Evolutionary conservation across 2,113 vertebrate species (phyloP).

Genomic region (Pelmatolapia mariae): DNA sequence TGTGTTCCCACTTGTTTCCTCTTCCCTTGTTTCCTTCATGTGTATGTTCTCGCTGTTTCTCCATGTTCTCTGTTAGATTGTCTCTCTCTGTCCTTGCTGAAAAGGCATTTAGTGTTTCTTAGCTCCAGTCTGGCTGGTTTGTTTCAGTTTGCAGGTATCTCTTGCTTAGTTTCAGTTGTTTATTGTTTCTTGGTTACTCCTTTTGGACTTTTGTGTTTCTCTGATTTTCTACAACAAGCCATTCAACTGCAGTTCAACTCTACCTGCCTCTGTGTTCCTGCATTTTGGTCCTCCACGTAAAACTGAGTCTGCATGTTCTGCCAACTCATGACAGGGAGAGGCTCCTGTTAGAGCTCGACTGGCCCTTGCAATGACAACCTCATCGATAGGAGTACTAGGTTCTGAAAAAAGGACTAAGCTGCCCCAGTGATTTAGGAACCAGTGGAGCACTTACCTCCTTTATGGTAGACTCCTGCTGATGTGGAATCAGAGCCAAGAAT

Average conservation of each 20-base stretch:
- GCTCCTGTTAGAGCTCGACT: background rate
- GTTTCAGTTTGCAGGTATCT: background rate
- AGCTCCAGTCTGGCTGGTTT: background rate
- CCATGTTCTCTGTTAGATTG: accelerated
- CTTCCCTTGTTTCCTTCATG: background rate
- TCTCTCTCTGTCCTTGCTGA: background rate
- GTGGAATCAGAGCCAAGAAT: background rate
- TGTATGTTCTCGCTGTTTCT: background rate
- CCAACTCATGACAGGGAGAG: accelerated
- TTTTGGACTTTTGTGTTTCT: background rate
- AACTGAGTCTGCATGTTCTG: background rate
- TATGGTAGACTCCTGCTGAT: background rate
- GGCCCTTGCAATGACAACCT: background rate
- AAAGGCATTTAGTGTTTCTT: background rate
- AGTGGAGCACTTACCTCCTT: background rate
- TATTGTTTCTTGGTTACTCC: background rate
- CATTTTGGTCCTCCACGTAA: background rate
- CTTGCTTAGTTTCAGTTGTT: background rate
- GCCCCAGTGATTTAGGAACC: background rate
- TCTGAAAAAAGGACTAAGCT: background rate
- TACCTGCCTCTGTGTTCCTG: background rate
- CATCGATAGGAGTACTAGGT: background rate
- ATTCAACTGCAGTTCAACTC: background rate
- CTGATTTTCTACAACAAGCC: background rate
- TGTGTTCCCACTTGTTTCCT: background rate